Conservation (phyloP, 2,888 invertebrate species). For the Archips xylosteana region DNA sequence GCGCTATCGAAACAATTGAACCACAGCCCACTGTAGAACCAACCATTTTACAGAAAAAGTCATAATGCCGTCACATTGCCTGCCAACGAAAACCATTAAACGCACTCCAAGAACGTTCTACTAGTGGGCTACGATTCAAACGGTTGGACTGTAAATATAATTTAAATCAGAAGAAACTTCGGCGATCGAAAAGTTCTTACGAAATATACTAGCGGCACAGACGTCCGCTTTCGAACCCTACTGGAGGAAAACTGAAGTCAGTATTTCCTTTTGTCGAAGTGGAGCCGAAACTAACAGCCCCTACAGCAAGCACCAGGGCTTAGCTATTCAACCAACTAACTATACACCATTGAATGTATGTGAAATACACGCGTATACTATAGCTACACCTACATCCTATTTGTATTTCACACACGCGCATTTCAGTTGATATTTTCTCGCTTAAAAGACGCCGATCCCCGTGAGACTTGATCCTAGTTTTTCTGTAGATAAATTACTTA, state of each 20-base stretch:
- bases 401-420: not conserved
- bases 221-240: not conserved
- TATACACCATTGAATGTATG: not conserved
- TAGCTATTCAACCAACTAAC: not conserved
- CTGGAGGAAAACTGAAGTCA: not conserved
- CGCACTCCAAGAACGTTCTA: too few species aligned
- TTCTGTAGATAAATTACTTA: conserved; percentile 10
- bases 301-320: not conserved
- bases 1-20: too few species aligned
- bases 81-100: too few species aligned
- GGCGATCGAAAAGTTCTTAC: not conserved
- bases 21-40: too few species aligned
- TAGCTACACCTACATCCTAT: not conserved
- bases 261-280: not conserved
- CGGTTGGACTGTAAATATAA: not conserved
- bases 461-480: not conserved
- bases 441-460: not conserved
- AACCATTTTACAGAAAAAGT: too few species aligned
- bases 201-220: not conserved
- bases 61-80: too few species aligned
- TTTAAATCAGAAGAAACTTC: not conserved
- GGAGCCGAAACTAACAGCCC: not conserved
- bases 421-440: conserved; percentile 14
- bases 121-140: too few species aligned
- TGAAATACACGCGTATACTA: not conserved